A percentile compares a stretch with the other conserved stretches of the same genome.
Evolutionary conservation across 2,113 vertebrate species (phyloP).

Genomic region (Vidua macroura): DNA sequence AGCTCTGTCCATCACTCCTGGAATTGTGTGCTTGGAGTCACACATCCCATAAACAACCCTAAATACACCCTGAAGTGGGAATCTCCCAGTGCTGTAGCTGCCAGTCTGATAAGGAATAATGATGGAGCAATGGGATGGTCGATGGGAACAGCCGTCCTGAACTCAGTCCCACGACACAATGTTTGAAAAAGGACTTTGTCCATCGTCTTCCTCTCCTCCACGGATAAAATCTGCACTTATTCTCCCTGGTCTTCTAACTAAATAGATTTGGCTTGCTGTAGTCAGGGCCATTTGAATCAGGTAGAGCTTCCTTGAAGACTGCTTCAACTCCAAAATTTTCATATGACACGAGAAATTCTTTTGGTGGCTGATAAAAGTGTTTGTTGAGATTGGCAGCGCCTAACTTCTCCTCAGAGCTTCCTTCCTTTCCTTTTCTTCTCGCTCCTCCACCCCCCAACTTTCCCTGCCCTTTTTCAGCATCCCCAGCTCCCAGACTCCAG

Average conservation of each 20-base stretch:
- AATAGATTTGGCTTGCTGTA: neutral
- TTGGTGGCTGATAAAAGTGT: neutral
- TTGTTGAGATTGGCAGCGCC: neutral
- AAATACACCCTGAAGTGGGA: accelerated
- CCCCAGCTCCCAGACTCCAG: neutral
- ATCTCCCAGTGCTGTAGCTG: neutral
- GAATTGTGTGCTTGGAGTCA: neutral
- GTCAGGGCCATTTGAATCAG: neutral
- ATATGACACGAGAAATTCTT: neutral
- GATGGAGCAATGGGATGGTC: neutral
- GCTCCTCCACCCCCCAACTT: neutral
- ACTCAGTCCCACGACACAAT: neutral
- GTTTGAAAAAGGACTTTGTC: neutral
- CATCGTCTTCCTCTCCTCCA: neutral
- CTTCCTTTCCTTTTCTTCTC: neutral
- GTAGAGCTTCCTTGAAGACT: neutral
- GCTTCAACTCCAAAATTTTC: neutral
- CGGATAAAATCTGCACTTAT: neutral
- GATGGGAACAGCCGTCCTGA: neutral
- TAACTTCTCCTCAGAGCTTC: neutral
- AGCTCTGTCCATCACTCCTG: neutral
- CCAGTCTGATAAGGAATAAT: accelerated
- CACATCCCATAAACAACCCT: neutral
- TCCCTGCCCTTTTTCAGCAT: neutral
- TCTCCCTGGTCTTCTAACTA: neutral